These are phyloP conservation scores for Lutjanus campechanus DNA, from an alignment of 2,797 vertebrate species.

Conservation along the genomic window DNA sequence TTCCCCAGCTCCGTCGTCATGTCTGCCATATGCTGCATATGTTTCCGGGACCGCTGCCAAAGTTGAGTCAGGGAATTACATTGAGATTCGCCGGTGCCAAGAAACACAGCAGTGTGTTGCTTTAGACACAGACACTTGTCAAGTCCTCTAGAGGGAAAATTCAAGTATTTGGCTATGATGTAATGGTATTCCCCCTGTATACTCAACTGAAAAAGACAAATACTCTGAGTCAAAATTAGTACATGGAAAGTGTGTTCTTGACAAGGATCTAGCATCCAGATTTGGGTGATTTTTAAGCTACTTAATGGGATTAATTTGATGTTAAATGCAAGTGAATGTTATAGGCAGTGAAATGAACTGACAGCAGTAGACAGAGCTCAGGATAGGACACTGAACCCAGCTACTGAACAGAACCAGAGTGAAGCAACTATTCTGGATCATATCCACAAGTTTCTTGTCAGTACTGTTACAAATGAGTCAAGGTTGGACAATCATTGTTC, in stretches of 20 bases:
- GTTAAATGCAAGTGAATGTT: slow-evolving; percentile 27
- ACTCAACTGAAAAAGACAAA: slow-evolving; percentile 7
- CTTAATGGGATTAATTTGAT: slow-evolving; percentile 12
- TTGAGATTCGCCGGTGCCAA: slow-evolving; percentile 65
- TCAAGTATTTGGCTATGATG: slow-evolving; percentile 62
- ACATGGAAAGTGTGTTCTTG: background rate
- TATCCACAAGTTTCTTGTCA: slow-evolving; percentile 3
- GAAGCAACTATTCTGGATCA: background rate
- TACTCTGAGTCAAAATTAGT: slow-evolving; percentile 8
- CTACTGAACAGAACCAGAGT: background rate
- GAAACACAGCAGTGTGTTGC: slow-evolving; percentile 60
- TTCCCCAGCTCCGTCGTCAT: slow-evolving; percentile 47
- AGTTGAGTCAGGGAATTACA: slow-evolving; percentile 70
- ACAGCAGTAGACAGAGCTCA: background rate
- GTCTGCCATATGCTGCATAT: slow-evolving; percentile 68
- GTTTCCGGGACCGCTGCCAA: slow-evolving; percentile 73
- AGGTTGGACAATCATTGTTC: background rate
- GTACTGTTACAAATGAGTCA: background rate
- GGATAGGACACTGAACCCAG: background rate
- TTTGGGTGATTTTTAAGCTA: slow-evolving; percentile 13
- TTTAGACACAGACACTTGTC: slow-evolving; percentile 64
- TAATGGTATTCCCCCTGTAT: slow-evolving; percentile 62
- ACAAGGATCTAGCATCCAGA: background rate
- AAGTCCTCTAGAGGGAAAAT: slow-evolving; percentile 52
- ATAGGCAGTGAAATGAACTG: slow-evolving; percentile 16